Percentiles rank a stretch among this genome's conserved stretches.
Conservation (phyloP, 2,888 invertebrate species). For the Nomada fucata region DNA sequence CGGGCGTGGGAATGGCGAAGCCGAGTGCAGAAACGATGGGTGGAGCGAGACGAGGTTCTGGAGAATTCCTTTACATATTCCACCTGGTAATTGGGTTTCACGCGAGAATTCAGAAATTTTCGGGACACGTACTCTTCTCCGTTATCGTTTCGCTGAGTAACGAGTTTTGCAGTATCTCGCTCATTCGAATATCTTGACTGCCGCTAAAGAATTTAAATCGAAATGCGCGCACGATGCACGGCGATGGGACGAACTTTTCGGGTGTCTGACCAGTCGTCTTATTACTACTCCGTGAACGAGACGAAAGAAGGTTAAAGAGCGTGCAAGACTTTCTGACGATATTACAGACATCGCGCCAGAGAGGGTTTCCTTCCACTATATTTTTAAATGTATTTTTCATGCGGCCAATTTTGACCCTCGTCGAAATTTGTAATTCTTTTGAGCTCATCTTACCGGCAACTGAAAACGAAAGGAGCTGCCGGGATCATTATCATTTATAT, state of each 20-base stretch:
- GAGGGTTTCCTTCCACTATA: conserved; percentile 37
- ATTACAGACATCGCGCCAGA: conserved; percentile 37
- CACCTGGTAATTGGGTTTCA: conserved; percentile 45
- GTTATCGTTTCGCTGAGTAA: too few species aligned
- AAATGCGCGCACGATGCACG: not conserved
- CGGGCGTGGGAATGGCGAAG: not conserved
- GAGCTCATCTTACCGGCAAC: conserved; percentile 70
- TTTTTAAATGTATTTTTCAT: conserved; percentile 75
- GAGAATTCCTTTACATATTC: conserved; percentile 28
- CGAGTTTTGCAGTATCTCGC: too few species aligned
- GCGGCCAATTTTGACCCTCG: conserved; percentile 74
- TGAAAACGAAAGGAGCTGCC: conserved; percentile 71
- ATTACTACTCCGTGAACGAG: conserved; percentile 18
- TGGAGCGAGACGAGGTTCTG: not conserved
- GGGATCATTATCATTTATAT: conserved; percentile 82
- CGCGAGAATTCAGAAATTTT: not conserved
- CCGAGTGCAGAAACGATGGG: too few species aligned
- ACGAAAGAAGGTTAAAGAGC: conserved; percentile 40
- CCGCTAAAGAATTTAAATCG: not conserved
- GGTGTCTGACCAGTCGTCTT: not conserved
- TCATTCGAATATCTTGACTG: too few species aligned
- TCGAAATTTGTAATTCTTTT: conserved; percentile 82
- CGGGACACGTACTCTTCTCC: not conserved
- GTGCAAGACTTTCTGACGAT: conserved; percentile 20
- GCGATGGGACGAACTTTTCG: not conserved